phyloP scores from a whole-genome alignment of 2,113 vertebrate genomes.

The Dermatemys mawii region DNA sequence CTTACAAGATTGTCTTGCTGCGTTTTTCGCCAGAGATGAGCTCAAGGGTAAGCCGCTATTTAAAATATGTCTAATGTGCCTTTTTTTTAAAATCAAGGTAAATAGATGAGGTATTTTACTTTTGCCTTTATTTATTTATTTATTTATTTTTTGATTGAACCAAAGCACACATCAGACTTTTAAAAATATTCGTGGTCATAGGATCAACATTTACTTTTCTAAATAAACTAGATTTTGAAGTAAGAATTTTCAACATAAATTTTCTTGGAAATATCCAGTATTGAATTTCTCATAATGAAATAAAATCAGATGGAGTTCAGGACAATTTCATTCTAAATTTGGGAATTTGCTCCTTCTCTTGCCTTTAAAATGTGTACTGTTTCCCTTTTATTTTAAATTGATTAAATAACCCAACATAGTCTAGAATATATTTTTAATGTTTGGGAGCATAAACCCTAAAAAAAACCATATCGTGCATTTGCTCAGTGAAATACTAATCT shows the following conservation, averaged over 20 bases:
- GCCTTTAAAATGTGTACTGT: neutral
- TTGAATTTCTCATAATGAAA: constrained; percentile 25
- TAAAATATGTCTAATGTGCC: neutral
- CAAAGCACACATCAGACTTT: constrained; percentile 26
- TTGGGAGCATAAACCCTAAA: neutral
- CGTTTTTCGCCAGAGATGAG: constrained; percentile 98
- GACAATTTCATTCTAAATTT: constrained; percentile 7
- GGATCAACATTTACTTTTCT: neutral
- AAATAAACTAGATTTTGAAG: constrained; percentile 51
- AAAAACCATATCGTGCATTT: neutral
- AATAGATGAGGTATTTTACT: neutral
- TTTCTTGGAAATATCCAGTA: neutral
- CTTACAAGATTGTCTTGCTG: constrained; percentile 97
- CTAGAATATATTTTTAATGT: neutral
- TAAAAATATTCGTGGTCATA: neutral
- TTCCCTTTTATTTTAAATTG: neutral
- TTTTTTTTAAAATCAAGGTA: neutral
- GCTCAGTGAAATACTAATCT: neutral
- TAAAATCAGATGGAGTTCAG: neutral
- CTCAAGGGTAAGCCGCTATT: constrained; percentile 89
- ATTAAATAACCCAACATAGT: neutral
- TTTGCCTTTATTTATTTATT: too few species aligned
- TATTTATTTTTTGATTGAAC: neutral
- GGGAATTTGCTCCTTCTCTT: neutral
- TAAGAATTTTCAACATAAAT: neutral